Evolutionary conservation across 2,888 invertebrate species (phyloP).

Genomic region (Trachelus tabidus): DNA sequence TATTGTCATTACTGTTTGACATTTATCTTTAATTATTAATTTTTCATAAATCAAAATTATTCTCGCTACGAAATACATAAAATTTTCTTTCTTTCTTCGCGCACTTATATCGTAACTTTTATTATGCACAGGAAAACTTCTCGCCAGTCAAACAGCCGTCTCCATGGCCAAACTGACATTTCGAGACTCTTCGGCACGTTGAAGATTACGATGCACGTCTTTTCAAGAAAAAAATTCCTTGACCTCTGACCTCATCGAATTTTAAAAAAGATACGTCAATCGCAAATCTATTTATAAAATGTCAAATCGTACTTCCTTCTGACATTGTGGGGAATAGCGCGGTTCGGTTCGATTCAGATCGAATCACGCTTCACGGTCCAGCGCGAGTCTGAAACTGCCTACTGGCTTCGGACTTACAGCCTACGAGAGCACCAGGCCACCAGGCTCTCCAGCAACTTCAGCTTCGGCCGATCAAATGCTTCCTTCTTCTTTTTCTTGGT

Average conservation of each 20-base stretch:
- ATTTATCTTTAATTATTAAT: not conserved
- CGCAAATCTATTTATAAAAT: not conserved
- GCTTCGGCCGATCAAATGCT: conserved; percentile 23
- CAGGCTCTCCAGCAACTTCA: not conserved
- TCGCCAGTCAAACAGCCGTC: not conserved
- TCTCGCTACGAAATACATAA: not conserved
- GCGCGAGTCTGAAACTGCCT: conserved; percentile 60
- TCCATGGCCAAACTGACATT: not conserved
- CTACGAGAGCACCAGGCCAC: not conserved
- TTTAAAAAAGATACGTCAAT: not conserved
- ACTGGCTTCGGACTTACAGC: conserved; percentile 16
- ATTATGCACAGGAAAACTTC: not conserved
- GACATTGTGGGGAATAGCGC: not conserved
- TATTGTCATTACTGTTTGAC: not conserved
- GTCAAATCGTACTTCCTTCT: not conserved
- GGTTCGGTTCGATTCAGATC: conserved; percentile 12
- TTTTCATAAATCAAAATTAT: not conserved
- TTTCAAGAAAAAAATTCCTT: not conserved
- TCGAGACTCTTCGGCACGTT: not conserved
- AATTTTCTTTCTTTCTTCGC: not conserved
- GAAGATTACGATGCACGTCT: not conserved
- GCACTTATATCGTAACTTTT: not conserved
- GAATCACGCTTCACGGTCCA: conserved; percentile 49
- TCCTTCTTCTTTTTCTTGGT: conserved; percentile 11
- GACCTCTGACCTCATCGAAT: not conserved